Evolutionary conservation across 2,888 invertebrate genomes (phyloP).

Genomic region (Ormyrus rosae): DNA sequence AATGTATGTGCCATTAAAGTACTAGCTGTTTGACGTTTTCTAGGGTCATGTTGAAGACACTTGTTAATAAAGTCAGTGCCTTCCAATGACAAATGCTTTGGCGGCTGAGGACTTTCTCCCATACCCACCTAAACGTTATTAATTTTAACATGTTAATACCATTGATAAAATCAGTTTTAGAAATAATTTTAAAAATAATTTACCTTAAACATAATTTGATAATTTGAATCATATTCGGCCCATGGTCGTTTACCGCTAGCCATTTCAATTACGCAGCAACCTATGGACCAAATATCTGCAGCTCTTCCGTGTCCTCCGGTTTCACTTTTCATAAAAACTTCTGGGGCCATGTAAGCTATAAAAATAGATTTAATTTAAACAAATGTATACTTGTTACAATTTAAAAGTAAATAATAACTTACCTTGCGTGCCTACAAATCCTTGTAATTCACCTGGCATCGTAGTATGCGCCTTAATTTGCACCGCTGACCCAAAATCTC

Average conservation of each 20-base stretch:
- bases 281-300: slow-evolving; percentile 97
- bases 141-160: neutral
- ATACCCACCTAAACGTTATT: slow-evolving; percentile 88
- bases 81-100: slow-evolving; percentile 86
- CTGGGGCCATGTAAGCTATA: slow-evolving; percentile 97
- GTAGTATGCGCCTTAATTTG: slow-evolving; percentile 93
- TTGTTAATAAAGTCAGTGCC: slow-evolving; percentile 87
- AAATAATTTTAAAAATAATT: neutral
- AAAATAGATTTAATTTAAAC: neutral
- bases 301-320: slow-evolving; percentile 91
- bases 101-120: slow-evolving; percentile 89
- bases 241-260: slow-evolving; percentile 95
- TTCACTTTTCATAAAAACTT: slow-evolving; percentile 91
- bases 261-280: slow-evolving; percentile 97
- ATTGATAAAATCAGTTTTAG: neutral
- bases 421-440: slow-evolving; percentile 96
- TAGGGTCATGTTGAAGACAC: slow-evolving; percentile 91
- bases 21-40: slow-evolving; percentile 82
- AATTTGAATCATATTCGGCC: slow-evolving; percentile 94
- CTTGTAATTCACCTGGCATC: slow-evolving; percentile 90
- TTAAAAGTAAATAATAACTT: slow-evolving; percentile 38
- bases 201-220: slow-evolving; percentile 91
- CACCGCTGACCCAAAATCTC: slow-evolving; percentile 96
- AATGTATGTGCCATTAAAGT: slow-evolving; percentile 87
- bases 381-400: neutral